Base-by-base conservation (phyloP, 2,888 invertebrate species). In the Smittia aterrima region DNA sequence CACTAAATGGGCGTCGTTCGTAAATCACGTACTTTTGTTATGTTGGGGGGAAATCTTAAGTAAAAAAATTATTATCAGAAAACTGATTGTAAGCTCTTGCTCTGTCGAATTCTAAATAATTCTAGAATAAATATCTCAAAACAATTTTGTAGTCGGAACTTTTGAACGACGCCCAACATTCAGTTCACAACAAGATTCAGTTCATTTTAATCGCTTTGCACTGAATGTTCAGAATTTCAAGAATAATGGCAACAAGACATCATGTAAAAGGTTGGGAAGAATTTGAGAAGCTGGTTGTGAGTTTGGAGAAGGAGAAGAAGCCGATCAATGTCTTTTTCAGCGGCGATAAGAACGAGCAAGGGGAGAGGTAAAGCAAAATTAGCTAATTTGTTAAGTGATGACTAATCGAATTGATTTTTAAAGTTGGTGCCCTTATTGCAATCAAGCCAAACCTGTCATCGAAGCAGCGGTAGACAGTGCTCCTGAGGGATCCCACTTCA, bases 401-500 rank as follows among this genome's bases (percentile, higher is more conserved):
- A 47, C 47, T 47, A 47, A 47, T 47, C 47, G 6, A 6, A 13
- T 47, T 11, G 47, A n/a, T 47, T 6, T 47, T 47, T n/a, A 47
- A 32, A 32, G 38, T 16, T 71, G 71, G 47, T 75, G 62, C 53
- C 75, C 68, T 1, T 76, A 68, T 32, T 78, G 74, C 41, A 27
- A 47, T 84, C 74, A 81, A 93, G 95, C 93, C 75, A 90, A 91
- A 80, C 94, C 95, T 25, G 85, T 91, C 41, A 87, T 95, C 75
- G 87, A 90, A 77, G 85, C 88, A 76, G 90, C 86, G 76, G 79
- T 94, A n/a, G 80, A 81, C 77, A 86, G 84, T 76, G 85, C 89
- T 11, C 83, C 89, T 2, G 87, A 86, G 70, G 85, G 87, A 76
- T 83, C 88, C 0, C 87, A 89, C 78, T 91, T 93, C 80, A 86